Conservation (phyloP, 2,888 invertebrate genomes). For the Parnassius glacialis region DNA sequence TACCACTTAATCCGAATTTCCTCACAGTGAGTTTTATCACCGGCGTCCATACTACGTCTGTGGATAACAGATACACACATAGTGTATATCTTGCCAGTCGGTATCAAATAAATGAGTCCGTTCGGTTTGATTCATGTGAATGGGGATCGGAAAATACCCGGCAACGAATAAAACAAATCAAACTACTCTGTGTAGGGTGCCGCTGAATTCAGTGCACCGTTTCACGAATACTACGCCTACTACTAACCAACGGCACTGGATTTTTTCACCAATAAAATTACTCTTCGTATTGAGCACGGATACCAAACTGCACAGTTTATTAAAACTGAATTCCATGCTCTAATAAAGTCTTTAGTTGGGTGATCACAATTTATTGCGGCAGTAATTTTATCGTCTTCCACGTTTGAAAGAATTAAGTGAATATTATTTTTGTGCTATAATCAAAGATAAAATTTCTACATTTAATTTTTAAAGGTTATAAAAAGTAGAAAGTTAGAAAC, state of each 20-base stretch:
- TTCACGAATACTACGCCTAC: slow-evolving; percentile 40
- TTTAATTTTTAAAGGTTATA: no score
- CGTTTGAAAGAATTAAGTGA: no score
- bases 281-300: not conserved
- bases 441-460: no score
- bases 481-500: no score
- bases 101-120: slow-evolving; percentile 77
- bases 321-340: slow-evolving; percentile 22
- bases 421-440: no score
- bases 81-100: slow-evolving; percentile 57
- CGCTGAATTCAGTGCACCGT: slow-evolving; percentile 40
- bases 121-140: slow-evolving; percentile 76
- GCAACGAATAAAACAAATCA: slow-evolving; percentile 71
- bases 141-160: slow-evolving; percentile 69
- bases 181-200: slow-evolving; percentile 51
- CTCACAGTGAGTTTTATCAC: slow-evolving; percentile 30
- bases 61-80: slow-evolving; percentile 29
- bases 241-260: slow-evolving; percentile 29
- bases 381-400: no score
- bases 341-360: slow-evolving; percentile 21
- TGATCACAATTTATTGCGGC: not conserved
- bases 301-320: slow-evolving; percentile 25
- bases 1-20: slow-evolving; percentile 19
- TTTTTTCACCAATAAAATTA: slow-evolving; percentile 33
- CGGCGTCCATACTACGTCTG: slow-evolving; percentile 19